Base-by-base conservation (phyloP, 1,140 invertebrate species). In the Lasioglossum albipes region DNA sequence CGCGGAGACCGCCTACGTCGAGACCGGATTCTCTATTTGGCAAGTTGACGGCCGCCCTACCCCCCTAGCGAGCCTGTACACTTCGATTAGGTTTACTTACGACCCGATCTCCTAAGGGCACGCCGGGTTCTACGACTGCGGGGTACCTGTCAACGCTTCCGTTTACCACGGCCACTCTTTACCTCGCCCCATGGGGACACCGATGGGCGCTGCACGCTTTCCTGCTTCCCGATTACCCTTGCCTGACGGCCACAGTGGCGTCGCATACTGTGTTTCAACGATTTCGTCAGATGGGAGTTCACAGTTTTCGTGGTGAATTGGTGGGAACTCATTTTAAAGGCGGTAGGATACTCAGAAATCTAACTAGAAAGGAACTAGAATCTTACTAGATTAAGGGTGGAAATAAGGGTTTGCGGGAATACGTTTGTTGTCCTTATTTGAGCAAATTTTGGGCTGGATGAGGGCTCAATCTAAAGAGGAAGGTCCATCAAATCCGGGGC, bases 31-130 rank as follows among this genome's bases (percentile, higher is more conserved):
- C 83, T 89, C 83, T 89, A 90, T 90, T 89, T 89, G 89, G 89
- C 84, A 81, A 72, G 77, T 81, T 49, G 65, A 6, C 70, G 66
- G 42, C n/a, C 16, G 16, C 61, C 73, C 80, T 70, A 68, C 68
- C 61, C 75, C 54, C 71, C 49, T 31, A 36, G 49, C 71, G 57
- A 52, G 66, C 70, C 82, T 84, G 82, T 87, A 82, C 79, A 75
- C 85, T 90, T 89, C 87, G 84, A 90, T 90, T 89, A 87, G 81
- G 79, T 88, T 89, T 87, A 86, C 87, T 90, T 88, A 82, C 84
- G 87, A 88, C 68, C 52, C 82, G 85, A 87, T 90, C 88, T 83
- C 82, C 85, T 89, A 90, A 89, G 90, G 87, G 85, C 83, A 90
- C 81, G 85, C 85, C 87, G 62, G 82, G 83, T 89, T 89, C 78